Evolutionary conservation across 2,113 vertebrate species (phyloP).

Genomic region (Cynoglossus semilaevis): DNA sequence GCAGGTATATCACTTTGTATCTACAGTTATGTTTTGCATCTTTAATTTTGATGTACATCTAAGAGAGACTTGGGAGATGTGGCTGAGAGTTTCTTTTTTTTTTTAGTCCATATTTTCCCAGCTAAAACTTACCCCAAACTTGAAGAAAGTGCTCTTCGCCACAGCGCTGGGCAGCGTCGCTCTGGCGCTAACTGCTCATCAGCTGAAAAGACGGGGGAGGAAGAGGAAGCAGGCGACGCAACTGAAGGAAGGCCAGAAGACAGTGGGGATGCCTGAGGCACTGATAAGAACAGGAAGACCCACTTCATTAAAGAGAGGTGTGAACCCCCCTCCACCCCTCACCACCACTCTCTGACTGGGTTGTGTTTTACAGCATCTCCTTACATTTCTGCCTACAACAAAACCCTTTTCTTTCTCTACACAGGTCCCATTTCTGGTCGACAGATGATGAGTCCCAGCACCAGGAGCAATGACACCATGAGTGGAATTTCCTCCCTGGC

Average conservation of each 20-base stretch:
- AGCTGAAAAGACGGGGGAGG: slow-evolving; percentile 89
- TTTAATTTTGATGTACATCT: neutral
- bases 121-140: slow-evolving; percentile 86
- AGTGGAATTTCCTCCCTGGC: slow-evolving; percentile 93
- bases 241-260: slow-evolving; percentile 74
- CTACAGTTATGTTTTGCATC: slow-evolving; percentile 5
- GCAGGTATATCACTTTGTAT: slow-evolving; percentile 79
- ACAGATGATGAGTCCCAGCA: slow-evolving; percentile 89
- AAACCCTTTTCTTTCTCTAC: neutral
- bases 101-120: slow-evolving; percentile 91
- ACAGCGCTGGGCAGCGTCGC: slow-evolving; percentile 93
- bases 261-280: slow-evolving; percentile 78
- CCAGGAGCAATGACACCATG: slow-evolving; percentile 92
- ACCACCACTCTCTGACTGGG: no score
- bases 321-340: neutral
- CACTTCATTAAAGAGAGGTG: slow-evolving; percentile 87
- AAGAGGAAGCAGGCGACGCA: slow-evolving; percentile 84
- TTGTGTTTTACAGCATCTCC: no score
- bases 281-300: slow-evolving; percentile 82
- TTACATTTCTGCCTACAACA: no score
- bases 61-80: neutral
- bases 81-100: neutral
- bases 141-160: slow-evolving; percentile 95
- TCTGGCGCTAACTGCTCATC: slow-evolving; percentile 92
- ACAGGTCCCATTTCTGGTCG: slow-evolving; percentile 74